Evolutionary conservation across 1,140 invertebrate species (phyloP).

Genomic region (Choristoneura fumiferana): DNA sequence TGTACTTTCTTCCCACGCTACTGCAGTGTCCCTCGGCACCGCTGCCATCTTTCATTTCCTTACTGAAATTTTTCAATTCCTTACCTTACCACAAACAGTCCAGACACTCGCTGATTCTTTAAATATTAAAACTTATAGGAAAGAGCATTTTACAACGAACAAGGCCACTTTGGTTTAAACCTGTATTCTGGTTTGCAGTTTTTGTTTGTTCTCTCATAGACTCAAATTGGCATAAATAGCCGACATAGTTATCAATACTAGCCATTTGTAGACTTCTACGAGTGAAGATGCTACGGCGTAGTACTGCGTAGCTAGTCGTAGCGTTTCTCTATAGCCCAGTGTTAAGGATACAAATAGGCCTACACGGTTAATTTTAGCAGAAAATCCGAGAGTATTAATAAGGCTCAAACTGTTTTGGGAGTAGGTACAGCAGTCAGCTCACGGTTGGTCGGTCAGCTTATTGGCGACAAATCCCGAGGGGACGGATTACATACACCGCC

Average conservation of each 20-base stretch:
- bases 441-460: background rate
- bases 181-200: no score
- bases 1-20: no score
- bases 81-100: background rate
- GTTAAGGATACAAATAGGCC: background rate
- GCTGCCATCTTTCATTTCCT: slow-evolving; percentile 11
- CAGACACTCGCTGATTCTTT: background rate
- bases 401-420: background rate
- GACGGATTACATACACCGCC: background rate
- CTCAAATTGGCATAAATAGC: no score
- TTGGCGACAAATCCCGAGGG: background rate
- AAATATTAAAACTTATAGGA: background rate
- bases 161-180: no score
- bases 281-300: no score
- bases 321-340: no score
- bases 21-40: background rate
- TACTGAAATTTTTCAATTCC: slow-evolving; percentile 5
- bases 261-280: no score
- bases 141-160: background rate
- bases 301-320: no score
- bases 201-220: no score
- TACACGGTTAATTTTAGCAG: background rate
- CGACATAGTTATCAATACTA: no score
- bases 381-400: slow-evolving; percentile 1
- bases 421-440: no score